phyloP scores from a whole-genome alignment of 2,797 vertebrate species.

The Petrocephalus schoutedeni region DNA sequence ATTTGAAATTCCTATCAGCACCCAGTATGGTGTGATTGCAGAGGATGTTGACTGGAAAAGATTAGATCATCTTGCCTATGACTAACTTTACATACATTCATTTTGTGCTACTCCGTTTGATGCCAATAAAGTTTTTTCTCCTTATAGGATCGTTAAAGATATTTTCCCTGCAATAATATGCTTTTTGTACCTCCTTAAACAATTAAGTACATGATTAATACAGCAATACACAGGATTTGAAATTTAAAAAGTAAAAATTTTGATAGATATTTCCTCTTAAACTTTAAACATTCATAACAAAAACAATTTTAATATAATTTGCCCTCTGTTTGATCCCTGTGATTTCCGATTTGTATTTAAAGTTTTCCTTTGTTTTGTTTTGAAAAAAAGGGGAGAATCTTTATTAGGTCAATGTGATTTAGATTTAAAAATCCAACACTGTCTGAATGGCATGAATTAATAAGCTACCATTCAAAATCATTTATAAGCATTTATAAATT shows the following conservation, averaged over 20 bases:
- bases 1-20: conserved; percentile 23
- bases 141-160: background rate
- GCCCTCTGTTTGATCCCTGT: background rate
- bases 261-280: background rate
- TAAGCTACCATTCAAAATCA: background rate
- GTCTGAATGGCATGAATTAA: conserved; percentile 15
- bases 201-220: background rate
- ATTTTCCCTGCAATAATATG: conserved; percentile 1
- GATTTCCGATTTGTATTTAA: background rate
- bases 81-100: conserved; percentile 13
- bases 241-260: background rate
- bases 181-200: background rate
- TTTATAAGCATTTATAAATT: background rate
- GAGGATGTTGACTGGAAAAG: conserved; percentile 3
- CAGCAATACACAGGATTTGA: background rate
- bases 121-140: background rate
- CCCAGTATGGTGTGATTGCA: background rate
- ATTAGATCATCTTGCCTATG: background rate
- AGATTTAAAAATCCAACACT: background rate
- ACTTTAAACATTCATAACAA: background rate
- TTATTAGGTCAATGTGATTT: conserved; percentile 16
- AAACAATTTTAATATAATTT: background rate
- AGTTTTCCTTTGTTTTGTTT: background rate
- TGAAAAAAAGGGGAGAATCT: conserved; percentile 17
- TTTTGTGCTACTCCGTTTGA: background rate